Percentiles rank a stretch among this genome's conserved stretches.
Conservation (phyloP, 2,888 invertebrate genomes). For the Clusia tigrina region DNA sequence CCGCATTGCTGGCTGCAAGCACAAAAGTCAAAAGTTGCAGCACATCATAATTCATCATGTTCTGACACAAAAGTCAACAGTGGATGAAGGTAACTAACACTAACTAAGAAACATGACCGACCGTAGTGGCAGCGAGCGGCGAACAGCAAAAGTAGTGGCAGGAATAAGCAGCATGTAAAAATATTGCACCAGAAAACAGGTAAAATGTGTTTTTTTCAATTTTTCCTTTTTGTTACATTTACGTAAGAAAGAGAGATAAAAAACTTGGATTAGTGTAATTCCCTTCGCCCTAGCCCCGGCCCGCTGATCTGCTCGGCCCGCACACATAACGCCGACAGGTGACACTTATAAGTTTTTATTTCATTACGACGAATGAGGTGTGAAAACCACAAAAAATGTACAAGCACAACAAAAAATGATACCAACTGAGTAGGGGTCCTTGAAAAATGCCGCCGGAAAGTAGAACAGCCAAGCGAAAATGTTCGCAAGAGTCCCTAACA, state of each 20-base stretch:
- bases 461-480: no score
- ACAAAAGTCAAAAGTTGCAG: background rate
- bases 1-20: background rate
- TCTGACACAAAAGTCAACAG: background rate
- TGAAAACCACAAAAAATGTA: background rate
- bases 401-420: no score
- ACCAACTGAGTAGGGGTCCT: no score
- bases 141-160: background rate
- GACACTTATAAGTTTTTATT: slow-evolving; percentile 35
- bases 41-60: slow-evolving; percentile 5
- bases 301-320: no score
- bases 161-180: background rate
- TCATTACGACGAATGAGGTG: slow-evolving; percentile 21
- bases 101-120: slow-evolving; percentile 2
- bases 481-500: no score
- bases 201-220: background rate
- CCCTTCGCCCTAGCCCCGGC: background rate
- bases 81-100: no score
- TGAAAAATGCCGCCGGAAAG: no score
- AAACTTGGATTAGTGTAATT: background rate
- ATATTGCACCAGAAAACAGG: no score
- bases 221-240: no score
- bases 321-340: slow-evolving; percentile 8
- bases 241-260: background rate
- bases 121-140: background rate